These are phyloP conservation scores for Oceanodroma leucorhoa DNA, from an alignment of 2,797 vertebrate genomes.

Conservation along the genomic window DNA sequence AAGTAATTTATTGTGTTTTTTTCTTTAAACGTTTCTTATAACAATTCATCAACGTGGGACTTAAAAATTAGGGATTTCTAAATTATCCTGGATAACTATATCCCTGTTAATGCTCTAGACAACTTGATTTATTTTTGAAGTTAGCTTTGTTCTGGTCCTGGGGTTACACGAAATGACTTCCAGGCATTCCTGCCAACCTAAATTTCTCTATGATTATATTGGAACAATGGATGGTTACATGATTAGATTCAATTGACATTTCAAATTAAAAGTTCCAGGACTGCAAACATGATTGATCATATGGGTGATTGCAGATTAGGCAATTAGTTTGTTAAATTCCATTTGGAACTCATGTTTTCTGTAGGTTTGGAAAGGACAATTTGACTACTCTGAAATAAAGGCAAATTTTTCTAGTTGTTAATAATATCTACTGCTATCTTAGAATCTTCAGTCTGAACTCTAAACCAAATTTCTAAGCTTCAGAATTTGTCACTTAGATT, in stretches of 20 bases:
- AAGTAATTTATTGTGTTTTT: not conserved
- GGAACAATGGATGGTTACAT: not conserved
- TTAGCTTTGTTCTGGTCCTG: not conserved
- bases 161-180: not conserved
- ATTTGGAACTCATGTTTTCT: not conserved
- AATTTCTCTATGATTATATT: not conserved
- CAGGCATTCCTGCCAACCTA: not conserved
- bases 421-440: not conserved
- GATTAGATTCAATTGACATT: not conserved
- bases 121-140: not conserved
- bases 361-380: not conserved
- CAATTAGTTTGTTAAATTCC: not conserved
- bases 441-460: not conserved
- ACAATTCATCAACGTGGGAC: not conserved
- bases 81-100: not conserved
- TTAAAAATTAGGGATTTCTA: not conserved
- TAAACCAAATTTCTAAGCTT: not conserved
- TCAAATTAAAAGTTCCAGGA: not conserved
- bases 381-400: not conserved
- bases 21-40: not conserved
- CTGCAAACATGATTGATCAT: not conserved
- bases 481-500: not conserved
- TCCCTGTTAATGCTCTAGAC: not conserved
- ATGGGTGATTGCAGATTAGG: not conserved
- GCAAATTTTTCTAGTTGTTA: not conserved